These are phyloP conservation scores for Eurytemora carolleeae DNA, from an alignment of 1,140 invertebrate genomes.

Conservation along the genomic window DNA sequence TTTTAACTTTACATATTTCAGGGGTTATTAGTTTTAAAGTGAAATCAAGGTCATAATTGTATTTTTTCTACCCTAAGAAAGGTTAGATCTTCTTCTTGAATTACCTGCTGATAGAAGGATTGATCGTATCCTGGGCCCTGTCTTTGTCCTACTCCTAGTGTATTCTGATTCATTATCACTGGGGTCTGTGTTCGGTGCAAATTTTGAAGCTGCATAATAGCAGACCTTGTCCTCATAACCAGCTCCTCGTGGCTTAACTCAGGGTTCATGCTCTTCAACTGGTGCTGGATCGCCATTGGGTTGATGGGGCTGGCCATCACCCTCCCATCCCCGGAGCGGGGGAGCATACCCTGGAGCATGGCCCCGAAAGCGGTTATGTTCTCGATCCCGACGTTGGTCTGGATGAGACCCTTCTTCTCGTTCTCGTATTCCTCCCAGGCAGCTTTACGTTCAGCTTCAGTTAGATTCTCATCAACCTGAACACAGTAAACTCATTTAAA, in stretches of 20 bases:
- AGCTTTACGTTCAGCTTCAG: constrained; percentile 70
- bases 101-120: neutral
- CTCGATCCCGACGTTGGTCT: neutral
- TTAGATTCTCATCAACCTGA: constrained; percentile 69
- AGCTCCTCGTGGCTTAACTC: constrained; percentile 4
- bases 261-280: constrained; percentile 3
- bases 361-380: constrained; percentile 2
- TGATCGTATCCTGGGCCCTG: neutral
- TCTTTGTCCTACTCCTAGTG: neutral
- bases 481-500: too few species aligned
- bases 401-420: constrained; percentile 35
- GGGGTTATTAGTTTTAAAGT: too few species aligned
- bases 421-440: constrained; percentile 85
- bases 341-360: constrained; percentile 5
- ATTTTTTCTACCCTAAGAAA: too few species aligned
- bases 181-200: neutral
- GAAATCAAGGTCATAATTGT: too few species aligned
- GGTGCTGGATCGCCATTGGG: neutral
- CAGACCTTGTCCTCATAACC: neutral
- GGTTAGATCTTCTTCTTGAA: too few species aligned
- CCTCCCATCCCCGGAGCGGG: neutral
- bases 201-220: constrained; percentile 11
- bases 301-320: constrained; percentile 8
- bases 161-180: neutral
- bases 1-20: too few species aligned